Evolutionary conservation across 2,888 invertebrate species (phyloP).

Genomic region (Copidosoma aretas): DNA sequence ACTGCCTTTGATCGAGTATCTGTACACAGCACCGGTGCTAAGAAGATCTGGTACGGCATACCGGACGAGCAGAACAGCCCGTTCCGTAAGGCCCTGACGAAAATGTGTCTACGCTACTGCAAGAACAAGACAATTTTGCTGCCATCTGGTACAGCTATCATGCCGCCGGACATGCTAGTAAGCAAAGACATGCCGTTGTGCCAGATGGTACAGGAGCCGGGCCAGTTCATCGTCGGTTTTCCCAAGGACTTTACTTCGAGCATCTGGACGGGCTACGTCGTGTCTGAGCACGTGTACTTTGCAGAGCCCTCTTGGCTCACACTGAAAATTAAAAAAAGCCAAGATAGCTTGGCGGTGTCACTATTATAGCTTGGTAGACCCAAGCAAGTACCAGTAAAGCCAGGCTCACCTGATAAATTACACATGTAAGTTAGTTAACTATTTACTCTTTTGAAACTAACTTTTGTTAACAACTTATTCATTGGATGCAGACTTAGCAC

Average conservation of each 20-base stretch:
- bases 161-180: conserved; percentile 81
- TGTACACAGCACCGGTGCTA: conserved; percentile 87
- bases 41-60: conserved; percentile 91
- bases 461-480: too few species aligned
- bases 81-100: conserved; percentile 78
- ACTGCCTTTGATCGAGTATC: conserved; percentile 89
- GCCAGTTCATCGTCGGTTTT: conserved; percentile 89
- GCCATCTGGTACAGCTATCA: conserved; percentile 91
- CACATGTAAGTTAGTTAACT: too few species aligned
- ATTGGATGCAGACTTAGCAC: too few species aligned
- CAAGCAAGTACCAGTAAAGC: too few species aligned
- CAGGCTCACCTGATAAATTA: too few species aligned
- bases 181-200: conserved; percentile 80
- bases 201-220: conserved; percentile 81
- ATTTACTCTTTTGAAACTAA: too few species aligned
- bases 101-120: conserved; percentile 80
- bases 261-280: conserved; percentile 85
- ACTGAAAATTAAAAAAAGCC: conserved; percentile 73
- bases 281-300: conserved; percentile 92
- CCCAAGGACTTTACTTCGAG: conserved; percentile 89
- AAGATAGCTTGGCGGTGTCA: conserved; percentile 60
- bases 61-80: conserved; percentile 77
- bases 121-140: conserved; percentile 87
- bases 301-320: conserved; percentile 83
- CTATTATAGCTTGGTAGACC: too few species aligned